phyloP scores from a whole-genome alignment of 2,113 vertebrate genomes.

The Hippopotamus amphibius region DNA sequence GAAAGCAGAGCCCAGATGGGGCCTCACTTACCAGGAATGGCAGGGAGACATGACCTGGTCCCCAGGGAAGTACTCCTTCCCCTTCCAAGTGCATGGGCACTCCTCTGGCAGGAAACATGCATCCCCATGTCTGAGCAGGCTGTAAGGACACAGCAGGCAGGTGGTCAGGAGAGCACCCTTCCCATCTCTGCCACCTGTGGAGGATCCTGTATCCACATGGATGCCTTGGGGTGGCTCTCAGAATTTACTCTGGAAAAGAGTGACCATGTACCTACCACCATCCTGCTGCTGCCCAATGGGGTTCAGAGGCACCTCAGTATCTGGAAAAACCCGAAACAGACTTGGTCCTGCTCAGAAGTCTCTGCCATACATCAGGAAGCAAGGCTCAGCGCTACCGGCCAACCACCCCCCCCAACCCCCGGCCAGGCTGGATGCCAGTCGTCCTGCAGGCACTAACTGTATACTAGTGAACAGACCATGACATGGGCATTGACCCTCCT shows the following conservation, averaged over 20 bases:
- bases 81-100: slow-evolving; percentile 98
- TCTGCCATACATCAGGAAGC: not conserved
- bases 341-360: not conserved
- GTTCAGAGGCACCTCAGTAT: not conserved
- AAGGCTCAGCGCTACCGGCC: not conserved
- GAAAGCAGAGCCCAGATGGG: not conserved
- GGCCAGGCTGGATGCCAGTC: not conserved
- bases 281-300: not conserved
- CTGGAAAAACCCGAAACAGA: not conserved
- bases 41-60: slow-evolving; percentile 95
- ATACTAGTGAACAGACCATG: not conserved
- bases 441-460: not conserved
- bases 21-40: slow-evolving; percentile 92
- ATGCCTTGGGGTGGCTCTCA: not conserved
- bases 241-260: not conserved
- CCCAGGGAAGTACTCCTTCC: slow-evolving; percentile 97
- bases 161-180: not conserved
- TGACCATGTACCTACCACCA: not conserved
- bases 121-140: slow-evolving; percentile 94
- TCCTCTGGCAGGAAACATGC: slow-evolving; percentile 92
- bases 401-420: no score
- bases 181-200: not conserved
- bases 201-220: not conserved
- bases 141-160: slow-evolving; percentile 76
- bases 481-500: not conserved